Evolutionary conservation across 2,888 invertebrate genomes (phyloP).

Genomic region (Carpatolechia fugitivella): DNA sequence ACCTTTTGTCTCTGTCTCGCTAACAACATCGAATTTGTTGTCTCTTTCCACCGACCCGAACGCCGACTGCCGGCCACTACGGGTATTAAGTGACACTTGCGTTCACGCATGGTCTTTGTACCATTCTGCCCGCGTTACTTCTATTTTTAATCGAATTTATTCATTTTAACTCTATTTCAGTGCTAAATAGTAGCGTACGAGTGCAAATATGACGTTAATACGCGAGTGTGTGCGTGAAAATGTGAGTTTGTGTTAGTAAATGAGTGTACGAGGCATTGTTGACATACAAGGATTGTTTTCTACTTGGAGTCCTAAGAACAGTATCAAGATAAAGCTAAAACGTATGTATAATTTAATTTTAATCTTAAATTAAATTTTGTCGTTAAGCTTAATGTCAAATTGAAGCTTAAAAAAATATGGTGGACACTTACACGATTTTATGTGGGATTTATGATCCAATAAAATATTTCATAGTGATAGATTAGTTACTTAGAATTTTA

Average conservation of each 20-base stretch:
- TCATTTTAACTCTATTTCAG: slow-evolving; percentile 18
- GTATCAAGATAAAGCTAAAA: slow-evolving; percentile 75
- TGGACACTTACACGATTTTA: too few species aligned
- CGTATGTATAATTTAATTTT: slow-evolving; percentile 52
- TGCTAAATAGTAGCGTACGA: slow-evolving; percentile 13
- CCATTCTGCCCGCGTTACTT: slow-evolving; percentile 35
- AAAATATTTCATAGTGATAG: too few species aligned
- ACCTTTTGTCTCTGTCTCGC: slow-evolving; percentile 32
- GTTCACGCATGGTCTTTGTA: slow-evolving; percentile 64
- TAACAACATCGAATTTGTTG: slow-evolving; percentile 12
- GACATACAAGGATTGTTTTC: slow-evolving; percentile 68
- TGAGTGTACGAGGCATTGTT: slow-evolving; percentile 69
- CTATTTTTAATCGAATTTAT: slow-evolving; percentile 24
- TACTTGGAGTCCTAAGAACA: slow-evolving; percentile 73
- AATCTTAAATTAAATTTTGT: not conserved
- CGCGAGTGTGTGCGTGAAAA: slow-evolving; percentile 40
- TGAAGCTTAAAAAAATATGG: not conserved
- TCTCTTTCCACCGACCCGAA: slow-evolving; percentile 38
- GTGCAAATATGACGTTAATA: slow-evolving; percentile 21
- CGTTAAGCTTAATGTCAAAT: not conserved
- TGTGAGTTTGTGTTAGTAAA: slow-evolving; percentile 67
- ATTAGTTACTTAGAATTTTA: too few species aligned
- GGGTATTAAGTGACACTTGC: slow-evolving; percentile 66
- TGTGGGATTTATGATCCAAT: too few species aligned
- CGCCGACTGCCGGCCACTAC: slow-evolving; percentile 60